Base-by-base conservation (phyloP, 2,888 invertebrate genomes). In the Ophonus ardosiacus region DNA sequence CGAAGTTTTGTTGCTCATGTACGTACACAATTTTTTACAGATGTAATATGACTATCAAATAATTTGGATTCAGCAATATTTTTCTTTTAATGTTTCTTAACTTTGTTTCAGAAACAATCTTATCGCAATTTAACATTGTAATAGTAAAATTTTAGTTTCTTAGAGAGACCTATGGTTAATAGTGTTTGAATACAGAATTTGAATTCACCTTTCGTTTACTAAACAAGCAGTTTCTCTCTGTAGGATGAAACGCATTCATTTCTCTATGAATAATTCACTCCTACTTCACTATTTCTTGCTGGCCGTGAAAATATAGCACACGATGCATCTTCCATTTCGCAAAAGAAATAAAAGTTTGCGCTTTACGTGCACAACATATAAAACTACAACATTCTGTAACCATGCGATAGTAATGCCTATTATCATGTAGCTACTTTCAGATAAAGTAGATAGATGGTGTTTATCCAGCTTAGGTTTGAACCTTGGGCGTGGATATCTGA, bases 371-470 rank as follows among this genome's bases (percentile, higher is more conserved):
- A 13, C 38, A 68, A 31, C 31, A 68, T 68, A 38, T 15, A 31
- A 15, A 68, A 68, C 38, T 6, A 31, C n/a, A 68, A 65, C 65
- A 6, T 5, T 31, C 31, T 31, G 65, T 24, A 68, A 38, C 68
- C 71, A 6, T 18, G 18, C 17, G 71, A 74, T 74, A 74, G 40
- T 74, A 18, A 10, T 74, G 17, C 18, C 59, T 15, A 78, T 78
- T 78, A 78, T 57, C 57, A 78, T 57, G 78, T 59, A 76, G 18
- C 76, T 76, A 76, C 40, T 51, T 76, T 3, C 51, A 51, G 76
- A 76, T 76, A 76, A 71, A 76, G 21, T 24, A 51, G 76, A 76
- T 76, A 76, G 71, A 71, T 43, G 71, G 76, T 76, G 76, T 43
- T 76, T 76, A 76, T 76, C 51, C 76, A 24, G 76, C 76, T 76